Evolutionary conservation across 2,113 vertebrate species (phyloP), one percentile per base, ranked within the genome.

Genomic region (Hipposideros armiger): DNA sequence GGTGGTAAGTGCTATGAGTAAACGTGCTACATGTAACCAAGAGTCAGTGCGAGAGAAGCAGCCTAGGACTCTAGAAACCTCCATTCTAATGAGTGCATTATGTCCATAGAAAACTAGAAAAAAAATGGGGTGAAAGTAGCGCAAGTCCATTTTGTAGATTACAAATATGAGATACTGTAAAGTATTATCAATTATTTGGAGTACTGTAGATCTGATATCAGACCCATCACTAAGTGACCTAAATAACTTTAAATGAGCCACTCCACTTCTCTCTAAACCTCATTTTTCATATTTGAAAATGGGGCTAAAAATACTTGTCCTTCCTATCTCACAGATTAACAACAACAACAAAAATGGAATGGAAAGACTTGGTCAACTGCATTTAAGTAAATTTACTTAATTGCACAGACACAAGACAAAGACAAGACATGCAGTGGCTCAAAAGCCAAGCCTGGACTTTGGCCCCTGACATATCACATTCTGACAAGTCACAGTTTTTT

Each of bases 261-360:
- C 26, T 76, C 81, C 4, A 72, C 19, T 58, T 91, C 64, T 80
- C 47, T 80, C 45, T 52, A 62, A 83, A 72, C 22, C 11, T 56
- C 11, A 84, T 32, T 91, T 64, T 93, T 78, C 58, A 89, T 5
- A 81, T n/a, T 67, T 83, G 13, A 90, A 94, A 89, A 77, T 28
- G 8, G 20, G 28, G 17, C 60, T 78, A 78, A 82, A 96, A 83
- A 47, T 74, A 62, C 20, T 15, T 80, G 16, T 78, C 4, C 64
- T 88, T 83, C 56, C 50, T 73, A 72, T 42, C 20, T 74, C 5
- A 64, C 19, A 45, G 54, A 50, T 50, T 56, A 87, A 67, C 15
- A 56, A 81, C 22, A 45, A 45, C 40, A 0, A 28, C 42, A 60
- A 62, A 30, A 78, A 88, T 3, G 30, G 28, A 80, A 16, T 45